These are phyloP conservation scores for Acleris cristana DNA, from an alignment of 2,888 invertebrate genomes.

Conservation along the genomic window DNA sequence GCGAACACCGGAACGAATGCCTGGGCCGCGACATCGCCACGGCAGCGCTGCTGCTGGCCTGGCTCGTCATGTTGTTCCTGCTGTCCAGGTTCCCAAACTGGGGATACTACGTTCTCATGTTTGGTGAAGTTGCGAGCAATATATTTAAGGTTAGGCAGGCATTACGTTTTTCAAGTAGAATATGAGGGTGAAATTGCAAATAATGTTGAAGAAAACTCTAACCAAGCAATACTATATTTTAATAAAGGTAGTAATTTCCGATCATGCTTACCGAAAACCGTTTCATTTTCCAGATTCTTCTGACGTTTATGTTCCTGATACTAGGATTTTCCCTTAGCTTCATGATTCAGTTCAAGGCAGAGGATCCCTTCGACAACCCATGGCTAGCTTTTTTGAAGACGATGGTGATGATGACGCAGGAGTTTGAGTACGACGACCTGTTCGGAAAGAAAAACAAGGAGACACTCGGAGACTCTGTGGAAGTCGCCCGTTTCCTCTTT, in stretches of 20 bases:
- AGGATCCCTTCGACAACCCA: conserved; percentile 78
- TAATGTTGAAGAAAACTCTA: too few species aligned
- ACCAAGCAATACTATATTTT: too few species aligned
- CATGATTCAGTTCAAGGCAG: conserved; percentile 81
- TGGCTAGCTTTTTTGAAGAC: conserved; percentile 82
- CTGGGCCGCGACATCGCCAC: conserved; percentile 81
- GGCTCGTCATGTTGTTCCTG: conserved; percentile 84
- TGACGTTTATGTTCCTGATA: conserved; percentile 76
- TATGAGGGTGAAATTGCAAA: too few species aligned
- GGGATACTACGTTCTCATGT: conserved; percentile 85
- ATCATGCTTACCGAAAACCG: not conserved
- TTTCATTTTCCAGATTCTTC: conserved; percentile 71
- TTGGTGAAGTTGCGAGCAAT: conserved; percentile 82
- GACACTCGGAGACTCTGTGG: conserved; percentile 12
- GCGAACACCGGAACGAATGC: conserved; percentile 51
- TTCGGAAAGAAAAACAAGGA: conserved; percentile 66
- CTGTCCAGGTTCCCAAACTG: conserved; percentile 82
- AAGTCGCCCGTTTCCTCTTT: conserved; percentile 25
- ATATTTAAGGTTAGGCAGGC: conserved; percentile 74
- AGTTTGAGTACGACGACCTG: conserved; percentile 80
- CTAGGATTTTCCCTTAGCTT: conserved; percentile 83
- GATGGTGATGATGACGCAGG: conserved; percentile 85
- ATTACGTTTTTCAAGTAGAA: too few species aligned
- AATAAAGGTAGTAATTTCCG: too few species aligned
- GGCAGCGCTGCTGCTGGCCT: conserved; percentile 77